phyloP scores from a whole-genome alignment of 1,140 invertebrate genomes.

The Dufourea novaeangliae region DNA sequence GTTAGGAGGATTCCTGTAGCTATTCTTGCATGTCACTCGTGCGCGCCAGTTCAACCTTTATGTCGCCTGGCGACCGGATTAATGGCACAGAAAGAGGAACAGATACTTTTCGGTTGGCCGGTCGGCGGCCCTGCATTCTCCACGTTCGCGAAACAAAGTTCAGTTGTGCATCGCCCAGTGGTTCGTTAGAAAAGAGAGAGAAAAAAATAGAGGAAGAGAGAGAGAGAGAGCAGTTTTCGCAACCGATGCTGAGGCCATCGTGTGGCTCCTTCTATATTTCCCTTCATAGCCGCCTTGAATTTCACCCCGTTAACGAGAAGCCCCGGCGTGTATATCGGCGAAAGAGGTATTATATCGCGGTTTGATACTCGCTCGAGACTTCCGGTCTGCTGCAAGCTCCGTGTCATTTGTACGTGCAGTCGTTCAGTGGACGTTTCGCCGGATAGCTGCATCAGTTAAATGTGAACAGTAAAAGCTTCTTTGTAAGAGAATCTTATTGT shows the following conservation, averaged over 20 bases:
- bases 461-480: background rate
- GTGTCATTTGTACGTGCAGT: background rate
- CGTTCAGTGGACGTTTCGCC: background rate
- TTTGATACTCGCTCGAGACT: background rate
- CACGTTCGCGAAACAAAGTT: constrained; percentile 30
- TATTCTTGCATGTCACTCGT: constrained; percentile 30
- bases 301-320: background rate
- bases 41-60: constrained; percentile 10
- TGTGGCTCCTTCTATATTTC: background rate
- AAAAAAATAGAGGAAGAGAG: too few species aligned
- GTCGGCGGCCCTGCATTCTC: background rate
- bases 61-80: constrained; percentile 25
- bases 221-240: background rate
- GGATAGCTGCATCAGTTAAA: background rate
- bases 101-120: constrained; percentile 42
- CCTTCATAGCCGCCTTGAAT: background rate
- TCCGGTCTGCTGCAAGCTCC: background rate
- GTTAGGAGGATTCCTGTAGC: constrained; percentile 38
- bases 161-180: background rate
- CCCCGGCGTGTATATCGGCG: background rate
- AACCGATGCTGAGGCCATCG: too few species aligned
- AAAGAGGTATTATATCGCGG: background rate
- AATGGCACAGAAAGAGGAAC: constrained; percentile 32
- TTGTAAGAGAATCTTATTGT: background rate
- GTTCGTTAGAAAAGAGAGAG: too few species aligned